Percentiles rank a stretch among this genome's conserved stretches.
phyloP scores from a whole-genome alignment of 2,888 invertebrate species.

The Dorcus hopei region DNA sequence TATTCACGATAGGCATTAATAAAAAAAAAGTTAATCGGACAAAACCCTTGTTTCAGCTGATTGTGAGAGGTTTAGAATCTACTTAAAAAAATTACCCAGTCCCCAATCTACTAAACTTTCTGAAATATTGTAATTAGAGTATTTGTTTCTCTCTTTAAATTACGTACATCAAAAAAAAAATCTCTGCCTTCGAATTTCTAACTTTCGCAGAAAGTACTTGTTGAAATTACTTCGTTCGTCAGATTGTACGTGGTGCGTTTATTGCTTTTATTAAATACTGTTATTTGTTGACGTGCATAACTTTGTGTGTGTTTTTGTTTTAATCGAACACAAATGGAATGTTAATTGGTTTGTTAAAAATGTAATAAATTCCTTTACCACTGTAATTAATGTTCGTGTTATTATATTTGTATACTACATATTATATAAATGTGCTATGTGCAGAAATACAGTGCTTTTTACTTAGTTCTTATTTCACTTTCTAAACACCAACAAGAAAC shows the following conservation, averaged over 20 bases:
- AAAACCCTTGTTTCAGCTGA: no score
- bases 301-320: slow-evolving; percentile 24
- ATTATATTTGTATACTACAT: slow-evolving; percentile 28
- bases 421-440: slow-evolving; percentile 13
- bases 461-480: slow-evolving; percentile 6
- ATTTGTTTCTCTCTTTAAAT: neutral
- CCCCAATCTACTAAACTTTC: neutral
- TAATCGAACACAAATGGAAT: slow-evolving; percentile 14
- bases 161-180: neutral
- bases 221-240: slow-evolving; percentile 12
- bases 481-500: neutral
- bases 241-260: slow-evolving; percentile 20
- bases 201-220: slow-evolving; percentile 20
- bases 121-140: neutral
- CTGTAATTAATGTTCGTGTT: slow-evolving; percentile 15
- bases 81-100: neutral
- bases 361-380: slow-evolving; percentile 13
- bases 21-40: no score
- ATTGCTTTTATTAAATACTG: slow-evolving; percentile 24
- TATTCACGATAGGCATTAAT: no score
- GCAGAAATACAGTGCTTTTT: slow-evolving; percentile 25
- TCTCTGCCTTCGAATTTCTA: neutral
- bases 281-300: slow-evolving; percentile 25
- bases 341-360: slow-evolving; percentile 16
- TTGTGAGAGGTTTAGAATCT: no score